Percentiles rank a stretch among this genome's conserved stretches.
These are phyloP conservation scores for Heterotilapia buettikoferi DNA, from an alignment of 2,113 vertebrate genomes.

Conservation along the genomic window DNA sequence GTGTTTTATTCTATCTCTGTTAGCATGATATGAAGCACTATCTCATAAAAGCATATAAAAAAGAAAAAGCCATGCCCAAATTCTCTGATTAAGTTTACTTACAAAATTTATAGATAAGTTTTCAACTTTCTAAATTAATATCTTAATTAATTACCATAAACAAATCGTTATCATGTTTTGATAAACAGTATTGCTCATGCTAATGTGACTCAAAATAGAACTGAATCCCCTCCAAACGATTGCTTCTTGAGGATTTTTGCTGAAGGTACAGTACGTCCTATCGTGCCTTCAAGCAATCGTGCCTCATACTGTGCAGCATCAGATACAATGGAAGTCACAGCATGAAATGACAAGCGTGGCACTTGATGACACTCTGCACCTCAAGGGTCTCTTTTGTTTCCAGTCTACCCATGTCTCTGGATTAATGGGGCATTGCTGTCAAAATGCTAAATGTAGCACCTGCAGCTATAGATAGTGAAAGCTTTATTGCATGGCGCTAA, in stretches of 20 bases:
- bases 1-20: slow-evolving; percentile 6
- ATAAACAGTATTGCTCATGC: not conserved
- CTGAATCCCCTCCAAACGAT: not conserved
- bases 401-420: not conserved
- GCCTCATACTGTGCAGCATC: not conserved
- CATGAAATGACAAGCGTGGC: not conserved
- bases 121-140: not conserved
- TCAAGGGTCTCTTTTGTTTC: not conserved
- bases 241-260: slow-evolving; percentile 13
- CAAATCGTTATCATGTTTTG: not conserved
- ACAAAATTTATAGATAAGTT: not conserved
- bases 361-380: not conserved
- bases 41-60: not conserved
- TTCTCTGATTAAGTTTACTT: not conserved
- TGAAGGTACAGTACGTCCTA: not conserved
- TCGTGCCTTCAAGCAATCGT: not conserved
- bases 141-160: not conserved
- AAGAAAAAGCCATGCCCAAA: not conserved
- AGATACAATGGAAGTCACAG: not conserved
- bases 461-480: not conserved
- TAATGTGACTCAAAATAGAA: not conserved
- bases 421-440: not conserved
- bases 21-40: not conserved
- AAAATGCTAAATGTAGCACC: not conserved
- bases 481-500: not conserved